phyloP scores from a whole-genome alignment of 2,888 invertebrate species.

The Seladonia tumulorum region DNA sequence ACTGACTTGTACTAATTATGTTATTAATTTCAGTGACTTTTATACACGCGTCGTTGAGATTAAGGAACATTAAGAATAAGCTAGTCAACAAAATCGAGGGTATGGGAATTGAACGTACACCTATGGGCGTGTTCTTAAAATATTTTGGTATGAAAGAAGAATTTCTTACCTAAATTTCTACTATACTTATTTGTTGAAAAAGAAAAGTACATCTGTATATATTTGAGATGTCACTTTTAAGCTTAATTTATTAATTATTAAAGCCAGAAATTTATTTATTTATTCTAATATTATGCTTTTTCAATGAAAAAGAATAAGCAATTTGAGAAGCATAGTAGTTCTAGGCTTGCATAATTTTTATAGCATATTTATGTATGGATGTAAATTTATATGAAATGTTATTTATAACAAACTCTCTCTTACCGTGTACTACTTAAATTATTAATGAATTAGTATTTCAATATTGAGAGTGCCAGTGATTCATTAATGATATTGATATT shows the following conservation, averaged over 20 bases:
- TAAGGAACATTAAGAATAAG: conserved; percentile 92
- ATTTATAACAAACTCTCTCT: conserved; percentile 27
- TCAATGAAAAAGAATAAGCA: neutral
- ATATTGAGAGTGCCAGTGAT: conserved; percentile 46
- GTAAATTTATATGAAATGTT: conserved; percentile 28
- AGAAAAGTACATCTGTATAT: conserved; percentile 33
- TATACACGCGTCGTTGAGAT: conserved; percentile 91
- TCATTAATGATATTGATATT: conserved; percentile 29
- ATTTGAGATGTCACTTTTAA: conserved; percentile 23
- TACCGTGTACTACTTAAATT: conserved; percentile 44
- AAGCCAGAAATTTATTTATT: conserved; percentile 7
- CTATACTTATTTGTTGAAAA: neutral
- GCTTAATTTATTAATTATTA: conserved; percentile 9
- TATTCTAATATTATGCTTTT: conserved; percentile 11
- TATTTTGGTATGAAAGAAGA: conserved; percentile 90
- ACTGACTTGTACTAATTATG: neutral
- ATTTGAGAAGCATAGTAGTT: conserved; percentile 3
- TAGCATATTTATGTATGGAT: neutral
- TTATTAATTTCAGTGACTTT: conserved; percentile 87
- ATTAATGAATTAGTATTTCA: conserved; percentile 34
- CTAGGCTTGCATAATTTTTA: neutral
- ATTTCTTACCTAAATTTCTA: conserved; percentile 80
- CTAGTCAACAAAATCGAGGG: conserved; percentile 90
- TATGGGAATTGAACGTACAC: conserved; percentile 89
- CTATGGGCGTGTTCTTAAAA: conserved; percentile 92